phyloP scores from a whole-genome alignment of 1,140 invertebrate genomes.

The Copidosoma floridanum region DNA sequence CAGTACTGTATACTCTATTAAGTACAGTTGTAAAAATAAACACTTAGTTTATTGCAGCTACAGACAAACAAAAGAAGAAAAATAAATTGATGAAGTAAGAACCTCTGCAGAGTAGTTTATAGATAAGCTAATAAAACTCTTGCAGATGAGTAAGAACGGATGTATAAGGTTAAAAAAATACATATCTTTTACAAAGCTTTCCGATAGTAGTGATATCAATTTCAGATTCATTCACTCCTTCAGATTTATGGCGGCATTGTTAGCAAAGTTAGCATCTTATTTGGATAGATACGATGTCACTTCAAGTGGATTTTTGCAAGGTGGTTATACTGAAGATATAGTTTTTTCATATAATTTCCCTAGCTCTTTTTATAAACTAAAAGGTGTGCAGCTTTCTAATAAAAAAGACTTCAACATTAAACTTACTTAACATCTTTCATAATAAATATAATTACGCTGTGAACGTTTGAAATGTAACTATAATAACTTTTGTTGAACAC shows the following conservation, averaged over 20 bases:
- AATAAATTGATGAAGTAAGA: background rate
- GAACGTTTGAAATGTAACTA: no score
- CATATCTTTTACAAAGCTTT: constrained; percentile 32
- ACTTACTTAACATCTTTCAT: constrained; percentile 47
- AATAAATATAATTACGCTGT: no score
- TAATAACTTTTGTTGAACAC: no score
- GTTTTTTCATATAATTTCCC: constrained; percentile 41
- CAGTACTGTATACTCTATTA: background rate
- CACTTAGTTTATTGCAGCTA: background rate
- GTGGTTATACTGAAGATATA: constrained; percentile 8
- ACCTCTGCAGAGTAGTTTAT: constrained; percentile 1
- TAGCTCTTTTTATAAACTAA: constrained; percentile 33
- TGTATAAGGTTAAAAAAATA: constrained; percentile 23
- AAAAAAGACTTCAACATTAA: constrained; percentile 36
- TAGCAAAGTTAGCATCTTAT: constrained; percentile 32
- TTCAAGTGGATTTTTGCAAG: constrained; percentile 27
- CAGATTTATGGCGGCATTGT: constrained; percentile 27
- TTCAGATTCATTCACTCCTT: constrained; percentile 34
- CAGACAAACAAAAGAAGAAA: background rate
- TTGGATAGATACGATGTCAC: constrained; percentile 20
- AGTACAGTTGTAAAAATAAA: constrained; percentile 3
- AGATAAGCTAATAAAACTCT: background rate
- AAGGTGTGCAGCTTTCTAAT: constrained; percentile 52
- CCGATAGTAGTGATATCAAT: constrained; percentile 21
- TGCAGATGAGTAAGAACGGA: background rate